Evolutionary conservation across 53 echinoderm and acorn worm genomes (phyloP).

Genomic region (Mesocentrotus franciscanus): DNA sequence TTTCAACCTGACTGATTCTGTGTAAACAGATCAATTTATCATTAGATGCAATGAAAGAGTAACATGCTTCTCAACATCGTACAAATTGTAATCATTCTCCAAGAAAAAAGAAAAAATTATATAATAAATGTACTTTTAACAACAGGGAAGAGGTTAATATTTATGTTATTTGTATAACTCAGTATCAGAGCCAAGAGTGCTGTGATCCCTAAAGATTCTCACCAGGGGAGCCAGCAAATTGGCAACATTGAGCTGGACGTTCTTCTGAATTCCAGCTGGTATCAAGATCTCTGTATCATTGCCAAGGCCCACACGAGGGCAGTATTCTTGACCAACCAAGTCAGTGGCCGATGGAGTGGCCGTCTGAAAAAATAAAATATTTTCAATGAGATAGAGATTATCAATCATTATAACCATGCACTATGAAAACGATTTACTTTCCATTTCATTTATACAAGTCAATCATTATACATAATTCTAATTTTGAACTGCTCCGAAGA

Average conservation of each 20-base stretch:
- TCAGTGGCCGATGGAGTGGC: background rate
- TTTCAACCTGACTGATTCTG: background rate
- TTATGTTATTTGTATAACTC: background rate
- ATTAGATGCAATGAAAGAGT: background rate
- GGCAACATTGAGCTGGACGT: conserved; percentile 65
- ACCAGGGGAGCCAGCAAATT: conserved; percentile 75
- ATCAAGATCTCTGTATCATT: conserved; percentile 75
- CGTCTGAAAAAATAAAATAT: conserved; percentile 1
- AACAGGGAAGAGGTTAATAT: background rate
- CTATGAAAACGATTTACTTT: background rate
- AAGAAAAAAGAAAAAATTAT: background rate
- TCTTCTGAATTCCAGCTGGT: conserved; percentile 67
- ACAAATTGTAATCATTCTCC: background rate
- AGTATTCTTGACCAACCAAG: conserved; percentile 45
- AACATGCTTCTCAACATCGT: background rate
- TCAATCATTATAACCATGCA: background rate
- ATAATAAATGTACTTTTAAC: background rate
- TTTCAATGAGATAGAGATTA: background rate
- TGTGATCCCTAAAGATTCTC: conserved; percentile 9
- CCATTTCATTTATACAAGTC: background rate
- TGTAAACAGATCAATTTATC: conserved; percentile 24
- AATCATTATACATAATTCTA: background rate
- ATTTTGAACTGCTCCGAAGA: background rate
- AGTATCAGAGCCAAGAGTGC: background rate
- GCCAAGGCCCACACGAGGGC: conserved; percentile 71